Base-by-base conservation (phyloP, 2,113 vertebrate genomes). In the Reinhardtius hippoglossoides region DNA sequence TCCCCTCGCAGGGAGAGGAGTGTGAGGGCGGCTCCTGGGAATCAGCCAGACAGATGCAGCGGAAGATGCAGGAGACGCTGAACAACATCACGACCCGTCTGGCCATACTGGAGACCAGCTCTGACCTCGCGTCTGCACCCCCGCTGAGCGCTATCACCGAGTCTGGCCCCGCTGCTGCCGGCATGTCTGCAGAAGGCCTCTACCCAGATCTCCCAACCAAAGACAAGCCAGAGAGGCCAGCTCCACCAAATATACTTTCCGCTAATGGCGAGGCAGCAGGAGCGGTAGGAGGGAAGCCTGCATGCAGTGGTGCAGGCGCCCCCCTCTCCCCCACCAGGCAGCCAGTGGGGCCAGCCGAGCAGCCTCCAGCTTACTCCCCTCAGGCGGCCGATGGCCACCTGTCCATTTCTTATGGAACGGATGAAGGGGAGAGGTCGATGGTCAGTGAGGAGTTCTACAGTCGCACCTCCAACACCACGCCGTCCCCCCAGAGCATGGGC, bases 51-150 rank as follows among this genome's bases (percentile, higher is more conserved):
- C 94, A 97, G 91, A 98, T 98, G 97, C 97, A 99, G 5, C 89
- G 92, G 80, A 98, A 99, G 88, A 99, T 99, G 98, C 94, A 90
- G 78, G 97, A 98, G 83, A 98, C 97, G 0, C 88, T 99, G 7
- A 94, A 92, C 82, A 99, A 98, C 0, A 98, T 99, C 64, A 95
- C 82, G 0, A 83, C 96, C 21, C 94, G 98, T 23, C 87, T 99
- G 0, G 74, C 93, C 31, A 90, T 94, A 26, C 76, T 99, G 0
- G 95, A 97, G 80, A 95, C 95, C 71, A 92, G 87, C 71, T n/a
- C 59, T 5, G 87, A 81, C 24, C 2, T 15, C 0, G 60, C 0
- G 18, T 56, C 70, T n/a, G 59, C 57, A 21, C 68, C 75, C 6
- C 0, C 20, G 10, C 9, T 9, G 9, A 15, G 6, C 71, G 5